Conservation (phyloP, 2,888 invertebrate species). For the Perdita meconis region DNA sequence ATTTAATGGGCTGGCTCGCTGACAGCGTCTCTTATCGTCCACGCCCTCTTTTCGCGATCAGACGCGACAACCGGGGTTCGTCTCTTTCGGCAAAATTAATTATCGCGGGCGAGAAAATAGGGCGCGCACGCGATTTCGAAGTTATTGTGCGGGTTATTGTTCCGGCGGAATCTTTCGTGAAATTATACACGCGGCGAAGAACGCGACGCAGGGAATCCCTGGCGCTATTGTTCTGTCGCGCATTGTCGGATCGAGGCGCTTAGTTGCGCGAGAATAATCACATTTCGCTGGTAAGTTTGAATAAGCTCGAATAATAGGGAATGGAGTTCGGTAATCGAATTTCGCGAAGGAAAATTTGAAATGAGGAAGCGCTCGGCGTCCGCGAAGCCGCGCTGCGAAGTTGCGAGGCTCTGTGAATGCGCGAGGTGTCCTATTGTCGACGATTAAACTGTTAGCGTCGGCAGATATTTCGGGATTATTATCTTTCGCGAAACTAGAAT, state of each 20-base stretch:
- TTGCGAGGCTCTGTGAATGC: no score
- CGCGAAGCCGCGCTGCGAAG: no score
- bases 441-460: no score
- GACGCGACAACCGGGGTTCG: background rate
- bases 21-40: background rate
- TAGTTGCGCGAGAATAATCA: conserved; percentile 1
- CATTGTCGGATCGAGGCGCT: background rate
- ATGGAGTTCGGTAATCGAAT: conserved; percentile 1
- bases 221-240: background rate
- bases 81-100: conserved; percentile 6
- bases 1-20: conserved; percentile 49
- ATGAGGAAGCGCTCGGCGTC: background rate
- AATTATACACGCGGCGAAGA: conserved; percentile 10
- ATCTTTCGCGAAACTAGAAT: no score
- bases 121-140: background rate
- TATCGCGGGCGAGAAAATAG: background rate
- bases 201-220: background rate
- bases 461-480: no score
- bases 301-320: background rate
- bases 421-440: no score
- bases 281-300: background rate
- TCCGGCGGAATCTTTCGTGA: background rate
- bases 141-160: conserved; percentile 1
- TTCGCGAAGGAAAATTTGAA: background rate
- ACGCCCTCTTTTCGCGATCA: background rate